Evolutionary conservation across 2,797 vertebrate species (phyloP).

Genomic region (Acropternis orthonyx): DNA sequence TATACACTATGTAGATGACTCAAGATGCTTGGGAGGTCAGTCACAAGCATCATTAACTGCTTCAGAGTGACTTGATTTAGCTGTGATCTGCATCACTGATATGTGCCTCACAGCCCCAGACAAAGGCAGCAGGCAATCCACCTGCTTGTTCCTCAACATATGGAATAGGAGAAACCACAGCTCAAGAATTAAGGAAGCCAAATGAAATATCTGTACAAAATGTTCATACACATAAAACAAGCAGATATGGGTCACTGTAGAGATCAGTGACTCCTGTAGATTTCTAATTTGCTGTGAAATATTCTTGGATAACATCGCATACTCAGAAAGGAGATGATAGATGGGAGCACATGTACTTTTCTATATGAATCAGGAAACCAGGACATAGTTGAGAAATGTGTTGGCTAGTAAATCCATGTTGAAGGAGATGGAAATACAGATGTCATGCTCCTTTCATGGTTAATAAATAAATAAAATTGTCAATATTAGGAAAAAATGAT

Average conservation of each 20-base stretch:
- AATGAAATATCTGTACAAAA: neutral
- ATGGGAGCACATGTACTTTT: neutral
- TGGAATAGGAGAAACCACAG: neutral
- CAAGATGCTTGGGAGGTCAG: neutral
- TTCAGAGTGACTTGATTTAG: neutral
- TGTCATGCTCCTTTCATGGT: neutral
- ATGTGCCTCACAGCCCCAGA: neutral
- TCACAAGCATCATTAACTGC: neutral
- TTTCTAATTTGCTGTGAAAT: neutral
- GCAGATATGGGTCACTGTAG: neutral
- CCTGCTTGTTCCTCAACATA: neutral
- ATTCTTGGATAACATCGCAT: neutral
- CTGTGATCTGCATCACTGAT: neutral
- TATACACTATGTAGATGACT: neutral
- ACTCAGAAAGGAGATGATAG: neutral
- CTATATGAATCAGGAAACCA: neutral
- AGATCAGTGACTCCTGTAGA: constrained; percentile 23
- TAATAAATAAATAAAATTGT: neutral
- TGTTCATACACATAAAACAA: neutral
- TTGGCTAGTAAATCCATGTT: neutral
- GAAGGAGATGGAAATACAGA: neutral
- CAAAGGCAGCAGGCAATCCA: neutral
- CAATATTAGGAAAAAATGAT: neutral
- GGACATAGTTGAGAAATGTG: constrained; percentile 9
- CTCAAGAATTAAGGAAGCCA: neutral